Evolutionary conservation across 2,113 vertebrate genomes (phyloP), one percentile per base, ranked within the genome.

Genomic region (Alectura lathami): DNA sequence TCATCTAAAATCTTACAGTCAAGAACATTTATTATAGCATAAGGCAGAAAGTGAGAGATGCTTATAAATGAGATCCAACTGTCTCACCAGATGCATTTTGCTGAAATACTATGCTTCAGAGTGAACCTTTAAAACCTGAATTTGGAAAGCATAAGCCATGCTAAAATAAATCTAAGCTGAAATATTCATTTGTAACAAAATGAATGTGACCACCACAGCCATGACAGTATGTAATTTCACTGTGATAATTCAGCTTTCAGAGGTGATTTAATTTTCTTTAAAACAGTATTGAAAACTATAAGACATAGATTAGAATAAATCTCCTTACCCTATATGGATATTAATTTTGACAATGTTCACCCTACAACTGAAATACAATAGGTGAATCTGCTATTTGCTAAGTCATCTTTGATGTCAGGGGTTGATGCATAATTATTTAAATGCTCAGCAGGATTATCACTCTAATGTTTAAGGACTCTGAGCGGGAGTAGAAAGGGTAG

Each of bases 181-280:
- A 97, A 81, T 78, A 97, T 96, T 96, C 85, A 94, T 97, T 97
- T 98, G 92, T 97, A 97, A 92, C 94, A 96, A 96, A 97, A 97
- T 69, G 89, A 96, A 96, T 83, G 74, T 18, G 74, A 84, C 88
- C 66, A 96, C 94, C 91, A 80, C 78, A 51, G 73, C 80, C 91
- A 86, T 67, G 87, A 90, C 82, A 48, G 93, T 94, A 95, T 74
- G 80, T 86, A 97, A 97, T 97, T 97, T 97, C 83, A 97, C 91
- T 95, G 84, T 66, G 92, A 93, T 72, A 94, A 97, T 97, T 97
- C 94, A 83, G 75, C 97, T 97, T 93, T 97, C 83, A 96, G 92
- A 94, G 66, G 83, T 95, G 91, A 95, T 95, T 96, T 97, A 95
- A 95, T 97, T 97, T 97, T 96, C 73, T 86, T 97, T 97, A 97